Percentiles rank a stretch among this genome's conserved stretches.
These are phyloP conservation scores for Drosophila sordidula DNA, from an alignment of 2,888 invertebrate species.

Conservation along the genomic window DNA sequence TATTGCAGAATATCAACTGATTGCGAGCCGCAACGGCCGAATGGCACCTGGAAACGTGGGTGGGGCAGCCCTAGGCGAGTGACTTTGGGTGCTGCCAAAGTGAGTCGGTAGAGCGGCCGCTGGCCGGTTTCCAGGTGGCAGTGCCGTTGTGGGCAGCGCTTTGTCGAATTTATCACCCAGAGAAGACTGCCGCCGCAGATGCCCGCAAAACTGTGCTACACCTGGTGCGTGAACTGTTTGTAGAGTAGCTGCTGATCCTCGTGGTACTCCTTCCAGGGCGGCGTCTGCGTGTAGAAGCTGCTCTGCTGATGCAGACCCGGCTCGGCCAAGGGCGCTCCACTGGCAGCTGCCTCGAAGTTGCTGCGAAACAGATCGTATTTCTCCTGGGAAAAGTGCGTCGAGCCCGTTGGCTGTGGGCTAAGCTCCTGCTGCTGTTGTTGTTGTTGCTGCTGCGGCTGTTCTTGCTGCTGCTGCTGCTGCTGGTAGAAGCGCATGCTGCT, in stretches of 20 bases:
- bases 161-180: slow-evolving; percentile 69
- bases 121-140: slow-evolving; percentile 15
- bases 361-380: slow-evolving; percentile 88
- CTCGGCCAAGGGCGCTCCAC: slow-evolving; percentile 44
- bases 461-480: slow-evolving; percentile 58
- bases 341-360: slow-evolving; percentile 86
- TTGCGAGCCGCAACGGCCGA: slow-evolving; percentile 30
- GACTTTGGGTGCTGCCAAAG: slow-evolving; percentile 25
- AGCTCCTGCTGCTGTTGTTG: slow-evolving; percentile 24
- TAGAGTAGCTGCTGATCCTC: slow-evolving; percentile 75
- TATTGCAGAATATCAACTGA: slow-evolving; percentile 66
- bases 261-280: slow-evolving; percentile 85
- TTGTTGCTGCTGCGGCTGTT: slow-evolving; percentile 22
- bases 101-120: slow-evolving; percentile 27
- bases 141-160: slow-evolving; percentile 30
- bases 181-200: slow-evolving; percentile 42
- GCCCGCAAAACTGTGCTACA: slow-evolving; percentile 74
- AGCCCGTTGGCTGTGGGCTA: slow-evolving; percentile 28
- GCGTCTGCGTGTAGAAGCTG: slow-evolving; percentile 85
- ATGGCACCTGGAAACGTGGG: slow-evolving; percentile 18
- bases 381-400: slow-evolving; percentile 81
- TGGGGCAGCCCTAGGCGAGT: slow-evolving; percentile 26
- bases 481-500: slow-evolving; percentile 81
- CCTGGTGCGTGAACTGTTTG: slow-evolving; percentile 71
- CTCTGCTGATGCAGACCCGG: slow-evolving; percentile 82